These are phyloP conservation scores for Corythornis vintsioides DNA, from an alignment of 2,113 vertebrate genomes.

Conservation along the genomic window DNA sequence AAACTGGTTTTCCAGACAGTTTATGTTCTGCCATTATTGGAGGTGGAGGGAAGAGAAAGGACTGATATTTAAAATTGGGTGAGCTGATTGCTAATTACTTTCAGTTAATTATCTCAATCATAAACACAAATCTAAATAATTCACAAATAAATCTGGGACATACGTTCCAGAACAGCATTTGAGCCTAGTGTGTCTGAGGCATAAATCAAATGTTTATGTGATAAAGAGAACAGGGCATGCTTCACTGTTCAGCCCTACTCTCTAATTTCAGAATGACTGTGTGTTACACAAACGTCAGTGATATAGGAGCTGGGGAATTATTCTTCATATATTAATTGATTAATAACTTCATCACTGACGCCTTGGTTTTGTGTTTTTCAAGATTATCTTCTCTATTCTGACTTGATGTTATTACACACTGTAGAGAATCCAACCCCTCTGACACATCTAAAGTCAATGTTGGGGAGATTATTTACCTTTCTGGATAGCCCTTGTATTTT, in stretches of 20 bases:
- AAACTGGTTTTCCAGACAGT: background rate
- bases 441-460: background rate
- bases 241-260: background rate
- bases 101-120: slow-evolving; percentile 4
- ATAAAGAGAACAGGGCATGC: background rate
- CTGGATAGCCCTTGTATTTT: background rate
- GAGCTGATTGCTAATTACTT: slow-evolving; percentile 14
- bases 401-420: background rate
- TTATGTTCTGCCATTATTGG: background rate
- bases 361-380: background rate
- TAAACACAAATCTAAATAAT: slow-evolving; percentile 5
- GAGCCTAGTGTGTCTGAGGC: background rate
- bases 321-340: background rate
- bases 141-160: background rate
- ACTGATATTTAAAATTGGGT: background rate
- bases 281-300: background rate
- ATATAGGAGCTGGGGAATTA: background rate
- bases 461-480: background rate
- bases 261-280: background rate
- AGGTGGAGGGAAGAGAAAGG: background rate
- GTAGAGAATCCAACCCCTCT: background rate
- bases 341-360: background rate
- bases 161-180: background rate
- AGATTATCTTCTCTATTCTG: background rate
- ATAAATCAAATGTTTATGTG: background rate